phyloP scores from a whole-genome alignment of 2,113 vertebrate species.

The Rhynchopsitta pachyrhyncha region DNA sequence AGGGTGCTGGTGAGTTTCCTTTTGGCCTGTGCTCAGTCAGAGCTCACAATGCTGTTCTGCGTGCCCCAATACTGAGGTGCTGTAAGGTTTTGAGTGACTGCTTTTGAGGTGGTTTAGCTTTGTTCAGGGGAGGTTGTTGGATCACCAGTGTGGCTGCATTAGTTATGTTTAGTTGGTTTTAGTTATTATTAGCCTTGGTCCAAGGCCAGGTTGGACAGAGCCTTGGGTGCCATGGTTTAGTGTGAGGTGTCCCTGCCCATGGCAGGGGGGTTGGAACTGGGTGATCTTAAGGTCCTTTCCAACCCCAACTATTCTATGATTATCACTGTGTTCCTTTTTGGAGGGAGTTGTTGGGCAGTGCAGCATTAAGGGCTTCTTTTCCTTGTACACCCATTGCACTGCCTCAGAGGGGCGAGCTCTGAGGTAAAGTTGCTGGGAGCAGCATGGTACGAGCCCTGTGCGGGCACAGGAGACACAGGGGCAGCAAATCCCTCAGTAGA shows the following conservation, averaged over 20 bases:
- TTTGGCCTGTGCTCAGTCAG: rapidly evolving
- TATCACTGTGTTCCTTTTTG: rapidly evolving
- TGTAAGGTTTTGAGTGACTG: rapidly evolving
- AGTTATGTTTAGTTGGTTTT: too few relatives aligned
- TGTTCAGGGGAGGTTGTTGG: not conserved
- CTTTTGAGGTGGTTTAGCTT: not conserved
- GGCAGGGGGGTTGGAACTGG: too few relatives aligned
- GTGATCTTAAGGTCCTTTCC: too few relatives aligned
- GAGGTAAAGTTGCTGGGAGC: not conserved
- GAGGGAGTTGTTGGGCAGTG: not conserved
- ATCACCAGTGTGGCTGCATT: rapidly evolving
- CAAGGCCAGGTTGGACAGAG: too few relatives aligned
- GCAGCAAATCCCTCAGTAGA: not conserved
- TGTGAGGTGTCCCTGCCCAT: too few relatives aligned
- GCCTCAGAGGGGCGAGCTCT: rapidly evolving
- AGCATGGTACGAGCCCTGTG: rapidly evolving
- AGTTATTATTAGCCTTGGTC: too few relatives aligned
- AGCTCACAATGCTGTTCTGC: not conserved
- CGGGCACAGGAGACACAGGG: rapidly evolving
- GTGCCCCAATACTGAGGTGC: rapidly evolving
- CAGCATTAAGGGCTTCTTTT: rapidly evolving
- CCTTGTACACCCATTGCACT: rapidly evolving
- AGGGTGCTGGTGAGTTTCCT: not conserved
- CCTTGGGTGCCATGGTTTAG: too few relatives aligned
- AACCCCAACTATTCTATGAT: too few relatives aligned